These are phyloP conservation scores for Strongylocentrotus purpuratus DNA, from an alignment of 35 echinoderm and acorn worm genomes.

Conservation along the genomic window DNA sequence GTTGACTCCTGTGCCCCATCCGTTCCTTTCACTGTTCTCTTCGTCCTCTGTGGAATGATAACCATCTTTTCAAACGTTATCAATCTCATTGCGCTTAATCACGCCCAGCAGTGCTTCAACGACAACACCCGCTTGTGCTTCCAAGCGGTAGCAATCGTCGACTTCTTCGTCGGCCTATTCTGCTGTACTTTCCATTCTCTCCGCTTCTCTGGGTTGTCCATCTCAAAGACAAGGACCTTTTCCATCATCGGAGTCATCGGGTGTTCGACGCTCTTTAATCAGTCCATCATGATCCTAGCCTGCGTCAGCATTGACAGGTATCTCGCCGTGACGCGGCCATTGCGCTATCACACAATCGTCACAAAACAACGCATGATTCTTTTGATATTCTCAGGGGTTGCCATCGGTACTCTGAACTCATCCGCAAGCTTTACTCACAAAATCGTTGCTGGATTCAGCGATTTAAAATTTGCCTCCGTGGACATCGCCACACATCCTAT, in stretches of 20 bases:
- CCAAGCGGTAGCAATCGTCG: slow-evolving; percentile 28
- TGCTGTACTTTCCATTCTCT: slow-evolving; percentile 46
- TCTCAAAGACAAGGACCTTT: slow-evolving; percentile 7
- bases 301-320: slow-evolving; percentile 70
- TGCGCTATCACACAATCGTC: slow-evolving; percentile 55
- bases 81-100: neutral
- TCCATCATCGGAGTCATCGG: slow-evolving; percentile 54
- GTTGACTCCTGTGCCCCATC: slow-evolving; percentile 25
- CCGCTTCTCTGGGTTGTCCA: slow-evolving; percentile 29
- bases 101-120: slow-evolving; percentile 34
- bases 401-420: slow-evolving; percentile 39
- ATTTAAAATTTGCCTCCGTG: slow-evolving; percentile 34
- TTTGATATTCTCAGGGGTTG: neutral
- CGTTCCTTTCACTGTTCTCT: neutral
- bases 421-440: slow-evolving; percentile 28
- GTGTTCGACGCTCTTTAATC: slow-evolving; percentile 36
- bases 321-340: slow-evolving; percentile 54
- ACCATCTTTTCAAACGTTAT: slow-evolving; percentile 16
- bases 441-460: neutral
- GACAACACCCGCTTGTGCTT: slow-evolving; percentile 41
- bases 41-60: slow-evolving; percentile 10
- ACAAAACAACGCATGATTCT: slow-evolving; percentile 41
- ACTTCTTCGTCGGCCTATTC: slow-evolving; percentile 41
- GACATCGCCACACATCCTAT: slow-evolving; percentile 4
- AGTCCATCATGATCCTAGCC: slow-evolving; percentile 51